Percentiles rank a stretch among this genome's conserved stretches.
These are phyloP conservation scores for Dipus sagitta DNA, from an alignment of 2,797 vertebrate species.

Conservation along the genomic window DNA sequence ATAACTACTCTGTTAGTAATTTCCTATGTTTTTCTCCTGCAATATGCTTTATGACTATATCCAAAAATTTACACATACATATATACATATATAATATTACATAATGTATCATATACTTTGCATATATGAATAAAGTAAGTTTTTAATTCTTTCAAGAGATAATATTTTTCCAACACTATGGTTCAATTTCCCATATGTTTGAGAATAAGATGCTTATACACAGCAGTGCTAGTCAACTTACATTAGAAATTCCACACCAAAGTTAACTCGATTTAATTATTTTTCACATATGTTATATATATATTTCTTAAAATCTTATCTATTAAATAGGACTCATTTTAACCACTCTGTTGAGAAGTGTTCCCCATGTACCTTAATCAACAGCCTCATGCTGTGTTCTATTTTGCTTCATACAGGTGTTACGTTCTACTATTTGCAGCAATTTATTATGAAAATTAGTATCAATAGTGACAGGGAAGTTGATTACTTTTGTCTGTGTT, in stretches of 20 bases:
- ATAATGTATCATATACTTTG: background rate
- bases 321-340: background rate
- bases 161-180: background rate
- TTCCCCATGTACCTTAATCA: background rate
- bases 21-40: background rate
- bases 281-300: background rate
- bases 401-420: background rate
- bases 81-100: background rate
- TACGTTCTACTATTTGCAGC: background rate
- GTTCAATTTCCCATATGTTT: background rate
- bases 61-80: background rate
- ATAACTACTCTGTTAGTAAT: background rate
- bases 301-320: background rate
- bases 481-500: background rate
- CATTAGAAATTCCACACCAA: background rate
- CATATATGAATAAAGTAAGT: background rate
- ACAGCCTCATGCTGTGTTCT: background rate
- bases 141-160: background rate
- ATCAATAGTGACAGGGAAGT: too few relatives aligned
- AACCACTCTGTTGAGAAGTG: background rate
- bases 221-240: background rate
- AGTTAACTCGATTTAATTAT: background rate
- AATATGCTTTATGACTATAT: background rate
- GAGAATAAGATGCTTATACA: background rate
- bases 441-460: background rate